A percentile compares a stretch with the other conserved stretches of the same genome.
phyloP scores from a whole-genome alignment of 2,888 invertebrate species.

The Cancer borealis region DNA sequence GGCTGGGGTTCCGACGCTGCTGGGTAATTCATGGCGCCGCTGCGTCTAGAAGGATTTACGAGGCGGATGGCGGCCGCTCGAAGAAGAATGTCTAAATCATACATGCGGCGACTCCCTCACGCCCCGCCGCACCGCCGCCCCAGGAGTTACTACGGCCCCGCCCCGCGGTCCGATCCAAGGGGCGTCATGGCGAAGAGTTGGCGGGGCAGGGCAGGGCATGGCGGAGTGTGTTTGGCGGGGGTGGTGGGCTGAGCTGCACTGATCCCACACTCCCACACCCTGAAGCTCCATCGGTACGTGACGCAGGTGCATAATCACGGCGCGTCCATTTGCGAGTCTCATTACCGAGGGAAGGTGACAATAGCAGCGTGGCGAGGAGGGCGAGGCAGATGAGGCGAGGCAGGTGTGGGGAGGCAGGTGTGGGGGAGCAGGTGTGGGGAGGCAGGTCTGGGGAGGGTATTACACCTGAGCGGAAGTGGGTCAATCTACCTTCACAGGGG shows the following conservation, averaged over 20 bases:
- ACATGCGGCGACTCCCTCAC: conserved; percentile 12
- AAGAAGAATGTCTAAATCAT: conserved; percentile 43
- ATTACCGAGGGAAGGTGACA: neutral
- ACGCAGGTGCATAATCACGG: neutral
- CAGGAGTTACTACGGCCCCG: neutral
- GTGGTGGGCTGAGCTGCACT: neutral
- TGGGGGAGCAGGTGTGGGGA: no score
- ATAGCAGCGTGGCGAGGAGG: neutral
- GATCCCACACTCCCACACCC: neutral
- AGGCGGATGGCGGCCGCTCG: conserved; percentile 41
- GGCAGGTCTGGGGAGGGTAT: neutral
- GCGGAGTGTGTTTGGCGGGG: neutral
- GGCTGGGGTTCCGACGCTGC: neutral
- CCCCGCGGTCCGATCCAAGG: neutral
- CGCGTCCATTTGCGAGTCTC: neutral
- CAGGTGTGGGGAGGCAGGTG: neutral
- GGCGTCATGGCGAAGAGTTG: neutral
- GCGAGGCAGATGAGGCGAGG: neutral
- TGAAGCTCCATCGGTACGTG: neutral
- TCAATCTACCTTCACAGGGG: neutral
- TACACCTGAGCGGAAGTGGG: conserved; percentile 16
- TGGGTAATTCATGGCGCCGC: conserved; percentile 41
- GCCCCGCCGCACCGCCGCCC: neutral
- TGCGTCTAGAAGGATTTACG: conserved; percentile 32
- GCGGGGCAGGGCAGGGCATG: neutral